Evolutionary conservation across 1,140 invertebrate species (phyloP).

Genomic region (Saccostrea echinata): DNA sequence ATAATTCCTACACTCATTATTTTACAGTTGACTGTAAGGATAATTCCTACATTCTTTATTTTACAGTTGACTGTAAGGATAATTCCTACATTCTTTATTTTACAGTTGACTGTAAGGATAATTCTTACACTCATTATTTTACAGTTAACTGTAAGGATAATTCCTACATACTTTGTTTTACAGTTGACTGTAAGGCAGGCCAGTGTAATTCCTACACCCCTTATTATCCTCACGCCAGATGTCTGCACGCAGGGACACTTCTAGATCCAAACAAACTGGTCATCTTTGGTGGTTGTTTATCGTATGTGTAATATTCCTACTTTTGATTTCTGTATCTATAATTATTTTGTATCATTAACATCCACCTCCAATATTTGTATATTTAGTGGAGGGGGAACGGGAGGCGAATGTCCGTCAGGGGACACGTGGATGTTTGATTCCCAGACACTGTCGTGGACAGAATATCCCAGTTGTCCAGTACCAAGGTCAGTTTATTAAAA

Average conservation of each 20-base stretch:
- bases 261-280: slow-evolving; percentile 57
- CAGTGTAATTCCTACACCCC: slow-evolving; percentile 58
- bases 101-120: not conserved
- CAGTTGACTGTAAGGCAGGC: not conserved
- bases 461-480: slow-evolving; percentile 50
- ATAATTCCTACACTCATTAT: no score
- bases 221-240: slow-evolving; percentile 65
- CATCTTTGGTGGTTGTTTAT: slow-evolving; percentile 68
- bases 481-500: slow-evolving; percentile 51
- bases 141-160: not conserved
- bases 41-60: not conserved
- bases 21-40: no score
- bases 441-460: slow-evolving; percentile 57
- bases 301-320: slow-evolving; percentile 39
- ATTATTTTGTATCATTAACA: no score
- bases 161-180: not conserved
- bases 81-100: no score
- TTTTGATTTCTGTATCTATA: not conserved
- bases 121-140: no score
- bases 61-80: not conserved
- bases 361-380: not conserved
- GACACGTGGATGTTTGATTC: slow-evolving; percentile 66
- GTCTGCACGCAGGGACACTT: slow-evolving; percentile 62
- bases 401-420: slow-evolving; percentile 64
- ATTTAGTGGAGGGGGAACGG: slow-evolving; percentile 59